Percentiles rank a stretch among this genome's conserved stretches.
Evolutionary conservation across 2,888 invertebrate species (phyloP).

Genomic region (Patella depressa): DNA sequence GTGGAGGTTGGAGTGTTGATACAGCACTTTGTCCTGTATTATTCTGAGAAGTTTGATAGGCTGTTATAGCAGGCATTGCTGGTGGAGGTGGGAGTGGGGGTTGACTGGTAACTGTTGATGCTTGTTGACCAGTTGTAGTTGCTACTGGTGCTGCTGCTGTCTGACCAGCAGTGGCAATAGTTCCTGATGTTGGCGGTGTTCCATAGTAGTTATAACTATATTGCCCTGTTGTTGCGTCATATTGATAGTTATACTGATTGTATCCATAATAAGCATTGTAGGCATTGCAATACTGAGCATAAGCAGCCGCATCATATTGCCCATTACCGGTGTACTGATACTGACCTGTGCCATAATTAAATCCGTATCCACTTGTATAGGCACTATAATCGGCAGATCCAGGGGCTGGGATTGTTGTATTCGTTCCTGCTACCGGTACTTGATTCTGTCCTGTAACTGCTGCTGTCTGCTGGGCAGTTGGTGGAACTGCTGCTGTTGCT

Average conservation of each 20-base stretch:
- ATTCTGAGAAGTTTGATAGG: background rate
- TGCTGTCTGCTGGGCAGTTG: too few relatives aligned
- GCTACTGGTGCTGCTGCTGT: background rate
- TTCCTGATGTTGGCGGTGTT: background rate
- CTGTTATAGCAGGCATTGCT: background rate
- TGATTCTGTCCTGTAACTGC: too few relatives aligned
- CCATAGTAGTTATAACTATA: background rate
- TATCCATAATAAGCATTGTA: background rate
- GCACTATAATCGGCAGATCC: background rate
- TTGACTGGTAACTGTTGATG: background rate
- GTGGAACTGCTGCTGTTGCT: too few relatives aligned
- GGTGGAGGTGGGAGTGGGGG: background rate
- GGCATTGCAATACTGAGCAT: conserved; percentile 1
- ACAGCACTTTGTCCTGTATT: background rate
- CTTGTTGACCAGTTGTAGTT: background rate
- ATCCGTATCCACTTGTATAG: background rate
- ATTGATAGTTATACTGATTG: background rate
- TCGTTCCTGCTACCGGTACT: too few relatives aligned
- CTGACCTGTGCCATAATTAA: background rate
- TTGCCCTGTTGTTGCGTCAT: background rate
- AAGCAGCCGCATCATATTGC: background rate
- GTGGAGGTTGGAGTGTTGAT: background rate
- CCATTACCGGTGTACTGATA: background rate
- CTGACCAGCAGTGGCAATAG: background rate
- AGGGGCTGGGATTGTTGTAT: too few relatives aligned